A percentile compares a stretch with the other conserved stretches of the same genome.
Conservation (phyloP, 2,888 invertebrate genomes). For the Pachycephus smyrnensis region DNA sequence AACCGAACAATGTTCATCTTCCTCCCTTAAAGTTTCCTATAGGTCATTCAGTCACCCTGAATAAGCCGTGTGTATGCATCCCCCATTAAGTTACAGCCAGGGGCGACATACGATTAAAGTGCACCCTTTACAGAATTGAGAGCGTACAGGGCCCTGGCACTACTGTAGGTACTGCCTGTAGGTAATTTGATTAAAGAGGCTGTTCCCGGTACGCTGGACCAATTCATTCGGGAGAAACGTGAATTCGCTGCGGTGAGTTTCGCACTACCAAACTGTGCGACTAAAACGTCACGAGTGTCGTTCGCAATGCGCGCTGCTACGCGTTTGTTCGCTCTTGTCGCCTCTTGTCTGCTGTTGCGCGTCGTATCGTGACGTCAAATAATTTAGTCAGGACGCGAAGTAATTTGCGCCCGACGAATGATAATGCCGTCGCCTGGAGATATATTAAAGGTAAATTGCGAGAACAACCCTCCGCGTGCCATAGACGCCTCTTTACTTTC, state of each 20-base stretch:
- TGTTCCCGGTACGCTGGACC: background rate
- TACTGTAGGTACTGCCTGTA: background rate
- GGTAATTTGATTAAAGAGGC: conserved; percentile 1
- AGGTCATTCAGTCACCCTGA: background rate
- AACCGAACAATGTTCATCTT: conserved; percentile 2
- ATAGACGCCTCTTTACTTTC: background rate
- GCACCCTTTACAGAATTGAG: background rate
- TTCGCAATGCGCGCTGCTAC: background rate
- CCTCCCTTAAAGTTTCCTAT: background rate
- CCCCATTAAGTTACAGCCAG: background rate
- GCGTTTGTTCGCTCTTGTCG: background rate
- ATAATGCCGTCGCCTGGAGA: conserved; percentile 45
- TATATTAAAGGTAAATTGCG: conserved; percentile 50
- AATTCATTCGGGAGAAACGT: background rate
- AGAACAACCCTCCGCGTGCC: conserved; percentile 30
- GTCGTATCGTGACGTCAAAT: background rate
- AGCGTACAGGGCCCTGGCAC: background rate
- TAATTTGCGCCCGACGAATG: conserved; percentile 21
- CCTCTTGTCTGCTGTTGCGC: too few relatives aligned
- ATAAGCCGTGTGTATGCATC: background rate
- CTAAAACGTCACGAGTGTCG: background rate
- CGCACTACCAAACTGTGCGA: background rate
- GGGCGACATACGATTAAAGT: background rate
- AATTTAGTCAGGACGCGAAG: background rate
- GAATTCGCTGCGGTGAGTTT: background rate